Evolutionary conservation across 2,113 vertebrate genomes (phyloP).

Genomic region (Merops nubicus): DNA sequence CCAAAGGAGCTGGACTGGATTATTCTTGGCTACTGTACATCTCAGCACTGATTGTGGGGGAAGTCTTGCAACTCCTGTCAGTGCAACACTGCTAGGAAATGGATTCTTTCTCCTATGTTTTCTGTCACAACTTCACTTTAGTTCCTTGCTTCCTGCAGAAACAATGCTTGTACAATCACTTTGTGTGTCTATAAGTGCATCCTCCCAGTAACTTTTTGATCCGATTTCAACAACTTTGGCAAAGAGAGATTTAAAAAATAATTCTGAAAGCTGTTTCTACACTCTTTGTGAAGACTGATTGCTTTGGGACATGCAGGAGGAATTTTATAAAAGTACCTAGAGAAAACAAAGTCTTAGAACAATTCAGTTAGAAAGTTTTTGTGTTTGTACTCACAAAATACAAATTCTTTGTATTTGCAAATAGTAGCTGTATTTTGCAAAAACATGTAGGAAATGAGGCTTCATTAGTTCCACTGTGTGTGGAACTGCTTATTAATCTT

Average conservation of each 20-base stretch:
- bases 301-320: neutral
- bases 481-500: constrained; percentile 47
- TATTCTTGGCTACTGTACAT: neutral
- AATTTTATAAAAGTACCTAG: neutral
- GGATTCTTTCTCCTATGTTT: neutral
- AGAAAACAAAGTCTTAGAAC: neutral
- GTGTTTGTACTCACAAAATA: neutral
- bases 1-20: neutral
- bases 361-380: neutral
- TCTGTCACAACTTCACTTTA: neutral
- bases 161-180: neutral
- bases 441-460: neutral
- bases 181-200: neutral
- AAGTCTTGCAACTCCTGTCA: neutral
- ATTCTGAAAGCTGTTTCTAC: neutral
- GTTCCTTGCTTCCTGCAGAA: neutral
- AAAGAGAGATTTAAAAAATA: neutral
- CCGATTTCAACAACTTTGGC: neutral
- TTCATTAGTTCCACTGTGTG: constrained; percentile 10
- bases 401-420: neutral
- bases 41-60: neutral
- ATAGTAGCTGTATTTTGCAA: constrained; percentile 17
- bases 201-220: neutral
- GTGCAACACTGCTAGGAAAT: neutral
- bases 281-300: neutral